These are phyloP conservation scores for Margaritifera margaritifera DNA, from an alignment of 2,888 invertebrate species.

Conservation along the genomic window DNA sequence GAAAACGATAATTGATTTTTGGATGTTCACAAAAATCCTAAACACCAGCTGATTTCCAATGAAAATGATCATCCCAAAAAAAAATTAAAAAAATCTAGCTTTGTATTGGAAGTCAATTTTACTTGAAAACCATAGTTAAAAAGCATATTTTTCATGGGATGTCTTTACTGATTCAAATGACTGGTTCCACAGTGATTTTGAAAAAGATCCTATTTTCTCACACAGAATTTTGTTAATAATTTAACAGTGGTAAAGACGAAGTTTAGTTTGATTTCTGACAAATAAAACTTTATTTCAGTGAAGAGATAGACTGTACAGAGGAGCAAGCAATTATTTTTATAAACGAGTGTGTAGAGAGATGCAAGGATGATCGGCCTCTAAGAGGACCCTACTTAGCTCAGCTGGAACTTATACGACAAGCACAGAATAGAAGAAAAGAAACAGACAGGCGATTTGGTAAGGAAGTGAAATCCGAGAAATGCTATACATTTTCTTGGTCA, in stretches of 20 bases:
- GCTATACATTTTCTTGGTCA: too few relatives aligned
- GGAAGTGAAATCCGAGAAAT: neutral
- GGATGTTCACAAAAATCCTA: too few relatives aligned
- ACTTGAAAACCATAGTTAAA: too few relatives aligned
- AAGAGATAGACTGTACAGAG: conserved; percentile 58
- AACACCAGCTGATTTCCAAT: too few relatives aligned
- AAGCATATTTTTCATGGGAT: too few relatives aligned
- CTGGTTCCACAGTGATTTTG: neutral
- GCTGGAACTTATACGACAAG: conserved; percentile 77
- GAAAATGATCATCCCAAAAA: too few relatives aligned
- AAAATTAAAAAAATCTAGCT: too few relatives aligned
- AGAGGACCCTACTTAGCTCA: conserved; percentile 90
- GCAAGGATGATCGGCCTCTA: conserved; percentile 65
- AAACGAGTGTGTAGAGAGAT: conserved; percentile 50
- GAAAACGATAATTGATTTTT: too few relatives aligned
- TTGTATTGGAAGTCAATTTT: too few relatives aligned
- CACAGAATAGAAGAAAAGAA: conserved; percentile 11
- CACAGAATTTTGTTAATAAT: too few relatives aligned
- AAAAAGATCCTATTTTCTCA: neutral
- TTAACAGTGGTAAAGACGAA: too few relatives aligned
- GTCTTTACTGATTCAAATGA: neutral
- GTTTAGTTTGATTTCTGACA: too few relatives aligned
- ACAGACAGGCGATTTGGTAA: conserved; percentile 25
- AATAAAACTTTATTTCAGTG: conserved; percentile 18
- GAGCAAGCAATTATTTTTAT: conserved; percentile 66